Evolutionary conservation across 2,113 vertebrate species (phyloP).

Genomic region (Miniopterus natalensis): DNA sequence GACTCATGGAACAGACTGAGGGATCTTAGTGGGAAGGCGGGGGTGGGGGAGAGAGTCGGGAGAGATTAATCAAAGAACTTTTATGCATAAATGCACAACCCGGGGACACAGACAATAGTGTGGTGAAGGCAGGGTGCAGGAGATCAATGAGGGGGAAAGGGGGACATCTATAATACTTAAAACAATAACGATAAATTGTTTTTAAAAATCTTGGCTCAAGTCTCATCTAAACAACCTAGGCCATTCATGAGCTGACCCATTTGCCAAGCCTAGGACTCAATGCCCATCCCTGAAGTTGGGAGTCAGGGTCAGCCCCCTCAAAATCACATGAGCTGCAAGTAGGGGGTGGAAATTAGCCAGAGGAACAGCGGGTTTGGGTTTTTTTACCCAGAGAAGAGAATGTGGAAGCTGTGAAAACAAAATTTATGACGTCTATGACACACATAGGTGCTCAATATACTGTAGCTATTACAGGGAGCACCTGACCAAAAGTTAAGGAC

Average conservation of each 20-base stretch:
- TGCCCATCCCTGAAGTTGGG: neutral
- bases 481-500: neutral
- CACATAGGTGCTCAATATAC: too few species aligned
- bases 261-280: neutral
- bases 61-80: too few species aligned
- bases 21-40: too few species aligned
- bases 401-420: neutral
- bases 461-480: neutral
- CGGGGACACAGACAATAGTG: too few species aligned
- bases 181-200: too few species aligned
- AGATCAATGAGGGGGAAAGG: too few species aligned
- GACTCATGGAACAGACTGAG: too few species aligned
- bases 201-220: neutral
- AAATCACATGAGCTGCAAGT: neutral
- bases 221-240: neutral
- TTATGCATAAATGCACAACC: too few species aligned
- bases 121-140: too few species aligned
- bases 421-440: rapidly evolving
- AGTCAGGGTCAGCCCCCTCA: neutral
- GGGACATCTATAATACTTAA: too few species aligned
- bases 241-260: neutral
- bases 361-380: too few species aligned
- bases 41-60: too few species aligned
- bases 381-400: neutral
- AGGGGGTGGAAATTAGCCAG: neutral